These are phyloP conservation scores for Bos indicus DNA, from an alignment of 2,113 vertebrate species.

Conservation along the genomic window DNA sequence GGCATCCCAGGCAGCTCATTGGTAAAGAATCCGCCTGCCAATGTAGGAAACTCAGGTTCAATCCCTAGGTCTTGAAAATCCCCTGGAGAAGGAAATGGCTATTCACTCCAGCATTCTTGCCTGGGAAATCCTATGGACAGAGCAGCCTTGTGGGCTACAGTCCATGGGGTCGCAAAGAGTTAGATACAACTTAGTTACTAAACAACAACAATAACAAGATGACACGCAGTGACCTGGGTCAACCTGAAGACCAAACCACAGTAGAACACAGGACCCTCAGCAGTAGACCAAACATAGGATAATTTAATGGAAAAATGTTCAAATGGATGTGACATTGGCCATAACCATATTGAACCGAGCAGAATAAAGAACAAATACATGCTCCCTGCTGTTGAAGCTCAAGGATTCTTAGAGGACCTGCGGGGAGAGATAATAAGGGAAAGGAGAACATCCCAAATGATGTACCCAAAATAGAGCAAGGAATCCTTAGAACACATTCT, in stretches of 20 bases:
- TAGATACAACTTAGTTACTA: not conserved
- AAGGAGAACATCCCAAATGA: not conserved
- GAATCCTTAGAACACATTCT: not conserved
- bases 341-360: not conserved
- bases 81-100: not conserved
- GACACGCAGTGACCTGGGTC: not conserved
- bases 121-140: not conserved
- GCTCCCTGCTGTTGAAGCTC: not conserved
- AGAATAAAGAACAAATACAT: not conserved
- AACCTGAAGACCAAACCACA: not conserved
- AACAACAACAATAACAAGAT: not conserved
- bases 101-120: not conserved
- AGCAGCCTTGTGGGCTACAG: not conserved
- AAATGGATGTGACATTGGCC: not conserved
- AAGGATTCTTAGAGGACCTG: not conserved
- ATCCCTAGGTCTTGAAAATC: not conserved
- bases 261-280: not conserved
- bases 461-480: not conserved
- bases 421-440: not conserved
- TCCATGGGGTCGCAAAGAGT: not conserved
- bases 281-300: not conserved
- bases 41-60: not conserved
- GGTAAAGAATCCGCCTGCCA: not conserved
- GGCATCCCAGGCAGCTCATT: accelerated
- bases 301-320: not conserved